A percentile compares a stretch with the other conserved stretches of the same genome.
phyloP scores from a whole-genome alignment of 2,888 invertebrate genomes.

The Agrotis puta region DNA sequence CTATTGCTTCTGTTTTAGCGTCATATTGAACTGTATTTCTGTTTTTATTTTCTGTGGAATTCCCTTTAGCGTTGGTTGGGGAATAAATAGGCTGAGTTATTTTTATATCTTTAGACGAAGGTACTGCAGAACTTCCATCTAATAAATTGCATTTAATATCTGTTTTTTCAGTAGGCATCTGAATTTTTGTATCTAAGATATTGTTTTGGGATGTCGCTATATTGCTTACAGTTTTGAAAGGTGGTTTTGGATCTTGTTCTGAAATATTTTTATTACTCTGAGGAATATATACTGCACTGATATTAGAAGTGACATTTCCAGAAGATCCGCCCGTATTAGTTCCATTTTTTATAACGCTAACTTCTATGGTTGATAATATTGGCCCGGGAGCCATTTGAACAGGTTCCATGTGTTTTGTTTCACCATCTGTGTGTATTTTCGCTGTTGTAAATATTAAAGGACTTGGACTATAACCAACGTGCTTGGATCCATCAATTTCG shows the following conservation, averaged over 20 bases:
- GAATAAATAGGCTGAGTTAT: constrained; percentile 23
- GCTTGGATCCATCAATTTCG: constrained; percentile 80
- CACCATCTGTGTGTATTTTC: constrained; percentile 85
- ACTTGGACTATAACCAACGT: constrained; percentile 74
- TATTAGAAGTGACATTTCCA: constrained; percentile 57
- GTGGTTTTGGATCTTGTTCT: constrained; percentile 44
- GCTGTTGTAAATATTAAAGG: constrained; percentile 88
- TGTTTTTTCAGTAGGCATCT: constrained; percentile 31
- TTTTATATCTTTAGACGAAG: constrained; percentile 27
- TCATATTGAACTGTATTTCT: constrained; percentile 20
- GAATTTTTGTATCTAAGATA: constrained; percentile 16
- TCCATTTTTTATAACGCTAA: constrained; percentile 71
- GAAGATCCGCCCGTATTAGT: constrained; percentile 60
- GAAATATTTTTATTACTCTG: constrained; percentile 45
- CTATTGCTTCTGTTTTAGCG: background rate
- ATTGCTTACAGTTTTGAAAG: constrained; percentile 18
- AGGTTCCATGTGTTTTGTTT: constrained; percentile 82
- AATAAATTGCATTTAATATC: constrained; percentile 6
- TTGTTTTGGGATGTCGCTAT: constrained; percentile 28
- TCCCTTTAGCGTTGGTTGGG: constrained; percentile 16
- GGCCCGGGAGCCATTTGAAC: constrained; percentile 83
- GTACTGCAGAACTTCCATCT: constrained; percentile 18
- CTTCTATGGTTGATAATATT: constrained; percentile 84
- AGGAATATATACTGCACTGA: constrained; percentile 55
- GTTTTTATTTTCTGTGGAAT: constrained; percentile 19